These are phyloP conservation scores for Drymodes brunneopygia DNA, from an alignment of 2,113 vertebrate genomes.

Conservation along the genomic window DNA sequence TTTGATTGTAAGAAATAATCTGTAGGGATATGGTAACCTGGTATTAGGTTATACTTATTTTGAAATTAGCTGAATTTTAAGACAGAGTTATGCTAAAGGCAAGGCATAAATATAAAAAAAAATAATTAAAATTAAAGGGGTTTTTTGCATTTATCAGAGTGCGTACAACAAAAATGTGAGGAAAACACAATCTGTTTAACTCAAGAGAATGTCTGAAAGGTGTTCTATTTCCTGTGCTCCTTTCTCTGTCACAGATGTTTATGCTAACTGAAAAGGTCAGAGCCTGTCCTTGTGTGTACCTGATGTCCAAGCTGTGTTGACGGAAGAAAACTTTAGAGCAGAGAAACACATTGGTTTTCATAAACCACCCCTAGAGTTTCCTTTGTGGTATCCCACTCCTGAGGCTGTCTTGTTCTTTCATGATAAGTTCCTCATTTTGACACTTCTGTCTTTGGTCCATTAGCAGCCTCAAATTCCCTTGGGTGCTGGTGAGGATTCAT, in stretches of 20 bases:
- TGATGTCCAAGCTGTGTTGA: background rate
- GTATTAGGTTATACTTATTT: background rate
- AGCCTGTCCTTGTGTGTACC: background rate
- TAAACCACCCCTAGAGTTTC: background rate
- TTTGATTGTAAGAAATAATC: background rate
- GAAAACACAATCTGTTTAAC: background rate
- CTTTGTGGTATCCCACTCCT: background rate
- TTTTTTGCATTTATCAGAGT: background rate
- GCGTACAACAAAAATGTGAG: background rate
- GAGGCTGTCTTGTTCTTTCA: background rate
- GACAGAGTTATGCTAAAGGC: background rate
- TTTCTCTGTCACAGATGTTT: background rate
- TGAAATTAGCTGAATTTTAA: background rate
- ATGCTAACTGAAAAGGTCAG: background rate
- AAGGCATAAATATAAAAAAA: background rate
- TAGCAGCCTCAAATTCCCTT: background rate
- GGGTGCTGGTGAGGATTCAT: constrained; percentile 11
- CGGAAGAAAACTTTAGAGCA: background rate
- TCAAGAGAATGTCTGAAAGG: background rate
- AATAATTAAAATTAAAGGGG: background rate
- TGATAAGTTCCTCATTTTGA: constrained; percentile 6
- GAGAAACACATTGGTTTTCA: background rate
- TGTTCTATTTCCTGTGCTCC: background rate
- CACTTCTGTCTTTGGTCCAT: constrained; percentile 2
- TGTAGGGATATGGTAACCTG: background rate